Evolutionary conservation across 1,140 invertebrate genomes (phyloP).

Genomic region (Reticulitermes speratus): DNA sequence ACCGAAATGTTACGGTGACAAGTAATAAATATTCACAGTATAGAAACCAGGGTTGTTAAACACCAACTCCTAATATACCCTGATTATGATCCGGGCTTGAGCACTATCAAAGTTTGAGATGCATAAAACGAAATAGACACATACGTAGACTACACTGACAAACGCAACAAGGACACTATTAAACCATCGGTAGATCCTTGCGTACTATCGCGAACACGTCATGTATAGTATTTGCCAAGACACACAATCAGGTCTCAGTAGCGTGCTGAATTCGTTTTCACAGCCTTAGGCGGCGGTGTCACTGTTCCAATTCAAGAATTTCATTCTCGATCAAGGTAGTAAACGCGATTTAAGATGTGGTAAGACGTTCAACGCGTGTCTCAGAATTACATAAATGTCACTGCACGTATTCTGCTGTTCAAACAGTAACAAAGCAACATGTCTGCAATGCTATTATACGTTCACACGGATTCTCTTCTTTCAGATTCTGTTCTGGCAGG

Average conservation of each 20-base stretch:
- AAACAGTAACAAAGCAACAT: not conserved
- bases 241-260: not conserved
- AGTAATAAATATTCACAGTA: no score
- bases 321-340: not conserved
- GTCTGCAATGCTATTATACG: not conserved
- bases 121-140: not conserved
- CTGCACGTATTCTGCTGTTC: not conserved
- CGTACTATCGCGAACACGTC: not conserved
- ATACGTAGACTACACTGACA: not conserved
- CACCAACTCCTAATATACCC: not conserved
- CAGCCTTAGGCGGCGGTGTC: not conserved
- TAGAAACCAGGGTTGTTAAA: no score
- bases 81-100: not conserved
- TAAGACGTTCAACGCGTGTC: not conserved
- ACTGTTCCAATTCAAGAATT: not conserved
- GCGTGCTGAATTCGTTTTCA: constrained; percentile 1
- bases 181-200: not conserved
- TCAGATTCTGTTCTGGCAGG: not conserved
- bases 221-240: not conserved
- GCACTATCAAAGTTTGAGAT: not conserved
- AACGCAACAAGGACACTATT: not conserved
- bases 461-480: not conserved
- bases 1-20: no score
- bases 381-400: not conserved
- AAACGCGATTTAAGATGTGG: not conserved